phyloP scores from a whole-genome alignment of 2,797 vertebrate species.

The Garrulus glandarius region DNA sequence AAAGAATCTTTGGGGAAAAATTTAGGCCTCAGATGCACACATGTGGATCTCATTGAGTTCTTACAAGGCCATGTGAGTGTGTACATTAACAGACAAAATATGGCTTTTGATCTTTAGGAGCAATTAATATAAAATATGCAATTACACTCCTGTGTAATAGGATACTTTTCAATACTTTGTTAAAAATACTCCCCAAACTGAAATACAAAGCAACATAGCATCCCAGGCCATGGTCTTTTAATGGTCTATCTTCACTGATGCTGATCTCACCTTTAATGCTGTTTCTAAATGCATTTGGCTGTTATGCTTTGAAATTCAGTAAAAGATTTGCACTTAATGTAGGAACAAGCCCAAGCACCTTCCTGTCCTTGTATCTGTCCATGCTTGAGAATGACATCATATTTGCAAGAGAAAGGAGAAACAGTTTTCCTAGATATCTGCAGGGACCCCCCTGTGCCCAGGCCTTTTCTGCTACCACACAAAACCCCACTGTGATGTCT shows the following conservation, averaged over 20 bases:
- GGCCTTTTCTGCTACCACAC: background rate
- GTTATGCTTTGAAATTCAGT: background rate
- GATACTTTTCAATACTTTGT: background rate
- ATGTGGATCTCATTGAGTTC: slow-evolving; percentile 24
- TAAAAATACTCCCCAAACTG: background rate
- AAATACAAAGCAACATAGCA: background rate
- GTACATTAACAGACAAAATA: background rate
- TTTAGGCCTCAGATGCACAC: background rate
- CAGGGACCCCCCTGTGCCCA: background rate
- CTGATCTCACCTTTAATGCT: background rate
- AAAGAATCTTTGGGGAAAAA: slow-evolving; percentile 10
- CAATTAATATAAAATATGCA: slow-evolving; percentile 27
- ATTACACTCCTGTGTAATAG: background rate
- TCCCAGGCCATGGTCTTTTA: background rate
- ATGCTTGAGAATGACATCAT: background rate
- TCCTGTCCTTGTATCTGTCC: background rate
- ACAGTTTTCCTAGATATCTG: background rate
- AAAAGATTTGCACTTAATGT: background rate
- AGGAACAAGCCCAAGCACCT: background rate
- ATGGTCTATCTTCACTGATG: background rate
- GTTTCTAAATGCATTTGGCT: background rate
- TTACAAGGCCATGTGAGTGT: background rate
- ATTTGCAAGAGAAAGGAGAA: background rate
- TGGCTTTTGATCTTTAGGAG: slow-evolving; percentile 27
- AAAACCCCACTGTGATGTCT: background rate